Evolutionary conservation across 2,113 vertebrate genomes (phyloP).

Genomic region (Laterallus jamaicensis): DNA sequence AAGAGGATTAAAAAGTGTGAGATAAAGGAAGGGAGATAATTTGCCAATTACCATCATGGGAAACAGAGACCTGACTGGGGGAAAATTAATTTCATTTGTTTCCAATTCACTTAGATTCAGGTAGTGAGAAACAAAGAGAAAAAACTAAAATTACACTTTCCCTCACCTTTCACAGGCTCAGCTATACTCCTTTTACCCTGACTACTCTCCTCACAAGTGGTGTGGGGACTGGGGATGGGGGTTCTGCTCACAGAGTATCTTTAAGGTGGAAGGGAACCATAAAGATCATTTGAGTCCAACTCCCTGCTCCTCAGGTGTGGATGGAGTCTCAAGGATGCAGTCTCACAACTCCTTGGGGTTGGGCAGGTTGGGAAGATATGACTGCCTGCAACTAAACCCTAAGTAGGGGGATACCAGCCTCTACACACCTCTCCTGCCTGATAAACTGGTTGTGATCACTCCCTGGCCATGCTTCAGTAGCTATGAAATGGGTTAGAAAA

Average conservation of each 20-base stretch:
- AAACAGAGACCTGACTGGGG: background rate
- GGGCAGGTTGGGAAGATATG: background rate
- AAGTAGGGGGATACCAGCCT: background rate
- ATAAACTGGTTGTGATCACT: background rate
- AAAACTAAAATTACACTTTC: background rate
- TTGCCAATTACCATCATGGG: background rate
- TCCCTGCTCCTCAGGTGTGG: background rate
- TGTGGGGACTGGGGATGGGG: accelerated
- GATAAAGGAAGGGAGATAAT: background rate
- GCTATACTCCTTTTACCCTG: background rate
- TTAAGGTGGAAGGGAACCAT: background rate
- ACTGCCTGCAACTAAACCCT: background rate
- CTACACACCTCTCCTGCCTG: accelerated
- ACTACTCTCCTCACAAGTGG: accelerated
- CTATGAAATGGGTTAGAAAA: background rate
- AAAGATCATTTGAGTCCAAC: background rate
- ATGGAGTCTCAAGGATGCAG: background rate
- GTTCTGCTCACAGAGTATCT: too few species aligned
- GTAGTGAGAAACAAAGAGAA: background rate
- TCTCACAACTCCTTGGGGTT: too few species aligned
- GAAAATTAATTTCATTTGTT: background rate
- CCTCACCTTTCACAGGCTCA: background rate
- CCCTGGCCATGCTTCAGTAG: background rate
- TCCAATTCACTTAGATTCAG: background rate
- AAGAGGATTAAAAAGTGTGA: background rate